Evolutionary conservation across 2,797 vertebrate species (phyloP).

Genomic region (Pempheris klunzingeri): DNA sequence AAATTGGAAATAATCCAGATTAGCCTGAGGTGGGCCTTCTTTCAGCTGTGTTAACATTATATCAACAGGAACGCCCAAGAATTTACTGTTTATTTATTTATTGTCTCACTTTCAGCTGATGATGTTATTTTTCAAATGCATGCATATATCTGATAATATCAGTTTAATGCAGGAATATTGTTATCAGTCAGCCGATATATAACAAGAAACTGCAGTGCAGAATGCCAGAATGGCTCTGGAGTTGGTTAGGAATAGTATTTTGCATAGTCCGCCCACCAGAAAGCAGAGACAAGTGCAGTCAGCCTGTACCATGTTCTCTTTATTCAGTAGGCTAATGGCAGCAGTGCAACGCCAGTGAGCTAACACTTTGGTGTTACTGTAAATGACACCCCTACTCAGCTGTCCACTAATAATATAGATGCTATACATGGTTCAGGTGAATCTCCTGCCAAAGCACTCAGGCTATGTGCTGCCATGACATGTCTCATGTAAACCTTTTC

Average conservation of each 20-base stretch:
- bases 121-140: neutral
- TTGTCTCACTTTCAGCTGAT: neutral
- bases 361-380: conserved; percentile 37
- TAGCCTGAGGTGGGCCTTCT: conserved; percentile 16
- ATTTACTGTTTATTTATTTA: neutral
- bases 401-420: conserved; percentile 24
- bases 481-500: conserved; percentile 19
- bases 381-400: conserved; percentile 53
- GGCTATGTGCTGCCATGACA: conserved; percentile 37
- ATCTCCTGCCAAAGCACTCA: conserved; percentile 23
- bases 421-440: conserved; percentile 38
- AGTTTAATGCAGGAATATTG: neutral
- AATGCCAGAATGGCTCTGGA: neutral
- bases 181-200: neutral
- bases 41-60: conserved; percentile 11
- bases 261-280: too few species aligned
- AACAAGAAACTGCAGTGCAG: neutral
- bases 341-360: too few species aligned
- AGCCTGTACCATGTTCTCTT: neutral
- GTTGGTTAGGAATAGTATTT: neutral
- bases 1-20: conserved; percentile 29
- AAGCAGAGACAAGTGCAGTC: neutral
- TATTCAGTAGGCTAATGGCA: neutral
- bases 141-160: neutral
- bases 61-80: neutral